These are phyloP conservation scores for Margarornis squamiger DNA, from an alignment of 2,797 vertebrate genomes.

Conservation along the genomic window DNA sequence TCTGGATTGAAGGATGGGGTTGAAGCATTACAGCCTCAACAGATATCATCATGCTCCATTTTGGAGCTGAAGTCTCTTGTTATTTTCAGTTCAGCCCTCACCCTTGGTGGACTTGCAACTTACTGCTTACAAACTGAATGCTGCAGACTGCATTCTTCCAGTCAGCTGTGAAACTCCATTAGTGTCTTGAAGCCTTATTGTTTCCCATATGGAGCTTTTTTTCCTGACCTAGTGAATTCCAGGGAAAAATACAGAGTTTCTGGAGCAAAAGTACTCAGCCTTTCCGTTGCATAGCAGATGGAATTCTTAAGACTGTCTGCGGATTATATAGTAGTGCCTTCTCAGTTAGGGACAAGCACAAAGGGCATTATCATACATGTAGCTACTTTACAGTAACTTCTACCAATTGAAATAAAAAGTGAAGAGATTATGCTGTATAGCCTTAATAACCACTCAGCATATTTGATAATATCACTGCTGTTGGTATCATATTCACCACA, in stretches of 20 bases:
- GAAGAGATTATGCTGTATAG: background rate
- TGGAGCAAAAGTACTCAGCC: background rate
- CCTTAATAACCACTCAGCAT: conserved; percentile 44
- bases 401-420: conserved; percentile 31
- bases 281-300: background rate
- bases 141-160: background rate
- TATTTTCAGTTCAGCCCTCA: background rate
- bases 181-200: background rate
- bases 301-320: background rate
- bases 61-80: background rate
- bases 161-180: background rate
- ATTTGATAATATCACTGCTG: conserved; percentile 54
- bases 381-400: background rate
- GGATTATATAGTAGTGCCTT: background rate
- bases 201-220: background rate
- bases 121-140: background rate
- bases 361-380: background rate
- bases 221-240: background rate
- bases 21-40: background rate
- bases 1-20: background rate
- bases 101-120: background rate
- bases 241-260: background rate
- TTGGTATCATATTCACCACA: conserved; percentile 1
- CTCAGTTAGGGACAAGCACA: background rate
- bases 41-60: background rate